Evolutionary conservation across 2,113 vertebrate genomes (phyloP).

Genomic region (Tachysurus vachellii): DNA sequence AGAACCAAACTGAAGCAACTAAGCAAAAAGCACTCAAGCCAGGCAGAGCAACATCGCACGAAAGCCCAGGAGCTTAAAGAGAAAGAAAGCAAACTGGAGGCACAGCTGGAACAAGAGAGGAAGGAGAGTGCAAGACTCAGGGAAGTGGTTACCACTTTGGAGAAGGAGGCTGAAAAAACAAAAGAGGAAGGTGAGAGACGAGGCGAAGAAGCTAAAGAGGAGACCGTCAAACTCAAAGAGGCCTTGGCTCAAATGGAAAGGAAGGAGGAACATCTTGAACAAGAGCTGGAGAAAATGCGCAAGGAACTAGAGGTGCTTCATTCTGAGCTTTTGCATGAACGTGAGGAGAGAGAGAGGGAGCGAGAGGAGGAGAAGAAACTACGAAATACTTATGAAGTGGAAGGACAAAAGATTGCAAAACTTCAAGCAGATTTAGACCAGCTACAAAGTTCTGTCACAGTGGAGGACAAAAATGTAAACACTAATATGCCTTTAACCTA

Average conservation of each 20-base stretch:
- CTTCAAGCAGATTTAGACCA: constrained; percentile 66
- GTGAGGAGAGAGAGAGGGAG: constrained; percentile 60
- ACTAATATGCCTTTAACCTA: constrained; percentile 63
- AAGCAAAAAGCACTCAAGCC: constrained; percentile 66
- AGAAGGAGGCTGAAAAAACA: constrained; percentile 56
- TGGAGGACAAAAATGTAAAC: constrained; percentile 51
- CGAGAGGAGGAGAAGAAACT: constrained; percentile 55
- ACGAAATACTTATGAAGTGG: constrained; percentile 29
- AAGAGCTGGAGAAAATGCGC: constrained; percentile 59
- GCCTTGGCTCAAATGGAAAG: constrained; percentile 47
- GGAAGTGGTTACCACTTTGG: constrained; percentile 59
- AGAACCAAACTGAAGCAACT: constrained; percentile 74
- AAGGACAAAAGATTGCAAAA: constrained; percentile 59
- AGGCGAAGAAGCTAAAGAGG: constrained; percentile 51
- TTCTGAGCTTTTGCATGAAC: constrained; percentile 66
- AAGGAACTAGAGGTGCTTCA: constrained; percentile 65
- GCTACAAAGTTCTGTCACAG: constrained; percentile 51
- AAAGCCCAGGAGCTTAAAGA: constrained; percentile 59
- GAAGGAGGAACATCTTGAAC: constrained; percentile 32
- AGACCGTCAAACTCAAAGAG: constrained; percentile 64
- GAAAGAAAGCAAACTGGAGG: constrained; percentile 59
- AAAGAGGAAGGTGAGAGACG: constrained; percentile 45
- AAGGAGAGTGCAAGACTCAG: constrained; percentile 60
- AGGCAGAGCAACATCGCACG: constrained; percentile 54
- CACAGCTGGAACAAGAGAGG: constrained; percentile 69